These are phyloP conservation scores for Onchidella celtica DNA, from an alignment of 2,888 invertebrate genomes.

Conservation along the genomic window DNA sequence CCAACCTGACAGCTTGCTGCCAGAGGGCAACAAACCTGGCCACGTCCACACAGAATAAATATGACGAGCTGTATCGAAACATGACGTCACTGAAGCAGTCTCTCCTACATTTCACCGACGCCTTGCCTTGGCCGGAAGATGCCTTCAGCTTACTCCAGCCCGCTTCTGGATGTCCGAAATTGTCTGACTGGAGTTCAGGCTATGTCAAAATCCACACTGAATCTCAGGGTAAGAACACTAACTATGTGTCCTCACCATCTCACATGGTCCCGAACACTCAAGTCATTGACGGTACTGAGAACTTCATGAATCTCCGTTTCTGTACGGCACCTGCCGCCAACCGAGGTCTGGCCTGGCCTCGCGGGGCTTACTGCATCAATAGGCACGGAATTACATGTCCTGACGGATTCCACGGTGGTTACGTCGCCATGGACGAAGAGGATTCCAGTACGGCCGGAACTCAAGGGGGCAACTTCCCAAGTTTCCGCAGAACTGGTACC, in stretches of 20 bases:
- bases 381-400: constrained; percentile 4
- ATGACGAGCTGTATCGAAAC: constrained; percentile 1
- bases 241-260: neutral
- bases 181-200: constrained; percentile 5
- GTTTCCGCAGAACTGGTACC: neutral
- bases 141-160: constrained; percentile 10
- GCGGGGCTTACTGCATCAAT: constrained; percentile 35
- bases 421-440: constrained; percentile 21
- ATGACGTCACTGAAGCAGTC: constrained; percentile 26
- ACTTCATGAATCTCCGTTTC: constrained; percentile 26
- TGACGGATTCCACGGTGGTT: constrained; percentile 18
- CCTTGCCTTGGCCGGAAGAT: constrained; percentile 38
- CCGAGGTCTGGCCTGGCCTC: constrained; percentile 18
- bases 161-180: constrained; percentile 12
- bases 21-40: too few relatives aligned
- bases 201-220: constrained; percentile 12
- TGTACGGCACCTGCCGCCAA: neutral
- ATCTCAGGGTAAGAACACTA: constrained; percentile 25
- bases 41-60: too few relatives aligned
- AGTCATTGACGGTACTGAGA: neutral
- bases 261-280: neutral
- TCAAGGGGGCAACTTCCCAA: neutral
- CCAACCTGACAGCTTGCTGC: neutral
- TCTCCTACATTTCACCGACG: too few relatives aligned
- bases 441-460: neutral